Base-by-base conservation (phyloP, 2,113 vertebrate species). In the Anguilla rostrata region DNA sequence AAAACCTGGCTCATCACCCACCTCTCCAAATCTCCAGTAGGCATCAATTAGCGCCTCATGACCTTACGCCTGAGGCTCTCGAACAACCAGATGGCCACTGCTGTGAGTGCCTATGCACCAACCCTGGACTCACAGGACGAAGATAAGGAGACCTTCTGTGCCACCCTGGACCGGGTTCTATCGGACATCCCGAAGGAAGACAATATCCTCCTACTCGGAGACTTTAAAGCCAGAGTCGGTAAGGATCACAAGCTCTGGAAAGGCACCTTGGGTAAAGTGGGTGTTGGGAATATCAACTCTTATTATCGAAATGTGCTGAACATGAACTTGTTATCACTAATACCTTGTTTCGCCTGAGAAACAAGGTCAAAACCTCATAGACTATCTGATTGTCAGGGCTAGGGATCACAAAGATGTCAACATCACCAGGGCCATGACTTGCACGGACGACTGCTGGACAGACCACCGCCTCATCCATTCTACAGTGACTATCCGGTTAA, bases 171-270 rank as follows among this genome's bases (percentile, higher is more conserved):
- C n/a, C 53, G 53, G 8, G 15, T 56, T 1, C 40, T 83, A 5
- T 60, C 84, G 4, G n/a, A 20, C 15, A 78, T 84, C 34, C 83
- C 83, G 16, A 84, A 84, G 56, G 39, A 84, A 20, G 83, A 63
- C 22, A 84, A 71, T 34, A 15, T 84, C 1, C 71, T 83, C 16
- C 85, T 86, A 14, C 83, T 86, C 1, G 29, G 86, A 20, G 60
- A 75, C 83, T 83, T 87, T 15, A 87, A 81, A 80, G 84, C 81
- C 63, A 82, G 84, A 16, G 84, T 86, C 0, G 81, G 87, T 2
- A 39, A 16, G 22, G 53, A 88, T 49, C n/a, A 66, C 5, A 3
- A 79, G 40, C 34, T 82, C 16, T 87, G 87, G 60, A 66, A 78
- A 16, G 83, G 75, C 40, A 85, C 79, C 9, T 8, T 46, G 43